A percentile compares a stretch with the other conserved stretches of the same genome.
Conservation (phyloP, 37 sponge, comb jelly and placozoan species). For the Spongia lamella region DNA sequence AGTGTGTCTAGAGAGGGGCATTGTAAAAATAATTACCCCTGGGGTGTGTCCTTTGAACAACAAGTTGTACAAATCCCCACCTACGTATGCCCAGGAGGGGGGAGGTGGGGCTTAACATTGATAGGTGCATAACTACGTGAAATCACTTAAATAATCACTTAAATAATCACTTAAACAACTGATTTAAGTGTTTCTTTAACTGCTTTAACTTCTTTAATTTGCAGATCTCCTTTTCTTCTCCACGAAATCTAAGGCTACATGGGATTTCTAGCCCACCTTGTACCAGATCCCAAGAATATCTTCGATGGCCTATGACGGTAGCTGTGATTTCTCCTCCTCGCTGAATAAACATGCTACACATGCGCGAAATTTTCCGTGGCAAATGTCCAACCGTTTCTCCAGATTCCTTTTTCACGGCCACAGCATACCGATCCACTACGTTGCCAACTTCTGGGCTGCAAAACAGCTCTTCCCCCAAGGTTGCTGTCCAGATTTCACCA, state of each 20-base stretch:
- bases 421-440: constrained; percentile 24
- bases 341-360: constrained; percentile 6
- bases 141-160: no score
- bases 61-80: no score
- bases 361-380: constrained; percentile 20
- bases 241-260: constrained; percentile 4
- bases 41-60: no score
- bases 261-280: constrained; percentile 17
- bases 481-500: neutral
- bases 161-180: no score
- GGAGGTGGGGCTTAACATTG: no score
- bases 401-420: constrained; percentile 4
- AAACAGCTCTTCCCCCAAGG: neutral
- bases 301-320: constrained; percentile 3
- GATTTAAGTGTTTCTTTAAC: neutral
- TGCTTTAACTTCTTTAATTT: neutral
- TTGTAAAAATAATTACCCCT: no score
- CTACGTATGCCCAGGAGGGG: no score
- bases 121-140: no score
- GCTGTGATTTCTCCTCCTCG: constrained; percentile 5
- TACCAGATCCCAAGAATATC: neutral
- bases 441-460: constrained; percentile 10
- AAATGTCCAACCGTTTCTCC: constrained; percentile 20
- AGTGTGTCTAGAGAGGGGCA: no score
- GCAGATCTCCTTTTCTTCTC: neutral